Conservation (phyloP, 2,888 invertebrate species). For the Ligdia adustata region DNA sequence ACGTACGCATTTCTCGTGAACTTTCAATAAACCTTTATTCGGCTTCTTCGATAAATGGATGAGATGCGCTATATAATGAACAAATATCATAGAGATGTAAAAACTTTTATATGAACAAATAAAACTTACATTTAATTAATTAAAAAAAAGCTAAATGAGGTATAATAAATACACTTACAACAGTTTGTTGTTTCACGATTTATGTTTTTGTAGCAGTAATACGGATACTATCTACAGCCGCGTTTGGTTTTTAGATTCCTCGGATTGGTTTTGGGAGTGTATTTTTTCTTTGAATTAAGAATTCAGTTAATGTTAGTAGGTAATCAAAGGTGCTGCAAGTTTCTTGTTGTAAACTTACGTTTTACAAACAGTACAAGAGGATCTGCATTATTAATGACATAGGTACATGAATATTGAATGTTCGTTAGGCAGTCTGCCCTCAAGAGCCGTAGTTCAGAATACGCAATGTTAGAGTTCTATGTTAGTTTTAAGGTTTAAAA, state of each 20-base stretch:
- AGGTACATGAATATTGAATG: slow-evolving; percentile 20
- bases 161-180: slow-evolving; percentile 18
- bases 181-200: slow-evolving; percentile 13
- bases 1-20: slow-evolving; percentile 46
- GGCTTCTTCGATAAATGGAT: slow-evolving; percentile 33
- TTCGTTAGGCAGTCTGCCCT: slow-evolving; percentile 16
- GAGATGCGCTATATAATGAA: slow-evolving; percentile 33
- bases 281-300: too few species aligned
- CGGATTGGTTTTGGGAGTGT: too few species aligned
- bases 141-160: slow-evolving; percentile 5
- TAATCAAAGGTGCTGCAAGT: neutral
- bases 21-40: slow-evolving; percentile 46
- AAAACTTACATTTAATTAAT: slow-evolving; percentile 34
- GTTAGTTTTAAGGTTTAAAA: slow-evolving; percentile 47
- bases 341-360: slow-evolving; percentile 5
- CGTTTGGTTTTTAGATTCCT: too few species aligned
- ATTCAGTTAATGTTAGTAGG: too few species aligned
- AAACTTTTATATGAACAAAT: slow-evolving; percentile 31
- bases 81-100: slow-evolving; percentile 33
- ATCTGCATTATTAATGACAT: slow-evolving; percentile 19
- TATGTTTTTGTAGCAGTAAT: slow-evolving; percentile 6
- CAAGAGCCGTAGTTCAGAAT: slow-evolving; percentile 11
- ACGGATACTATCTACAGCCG: too few species aligned
- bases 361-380: slow-evolving; percentile 4
- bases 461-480: slow-evolving; percentile 37